These are phyloP conservation scores for Gorsachius magnificus DNA, from an alignment of 2,797 vertebrate genomes.

Conservation along the genomic window DNA sequence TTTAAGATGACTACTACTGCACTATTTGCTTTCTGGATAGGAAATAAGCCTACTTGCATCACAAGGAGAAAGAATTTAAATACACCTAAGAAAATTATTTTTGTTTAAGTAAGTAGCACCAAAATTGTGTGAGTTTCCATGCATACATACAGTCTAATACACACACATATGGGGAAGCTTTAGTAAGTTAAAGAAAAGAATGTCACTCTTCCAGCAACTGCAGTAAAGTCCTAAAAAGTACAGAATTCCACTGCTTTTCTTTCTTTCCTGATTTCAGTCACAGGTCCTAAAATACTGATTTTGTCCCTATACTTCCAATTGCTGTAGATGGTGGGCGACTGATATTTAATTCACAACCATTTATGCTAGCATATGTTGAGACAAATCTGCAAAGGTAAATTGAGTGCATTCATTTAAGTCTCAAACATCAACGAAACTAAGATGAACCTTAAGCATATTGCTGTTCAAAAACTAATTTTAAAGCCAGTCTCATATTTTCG, in stretches of 20 bases:
- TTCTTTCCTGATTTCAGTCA: neutral
- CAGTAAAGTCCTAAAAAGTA: neutral
- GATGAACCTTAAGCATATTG: neutral
- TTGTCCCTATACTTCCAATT: neutral
- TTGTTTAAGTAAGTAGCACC: neutral
- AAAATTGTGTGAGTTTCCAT: neutral
- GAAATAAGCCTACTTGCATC: neutral
- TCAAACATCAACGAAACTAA: conserved; percentile 26
- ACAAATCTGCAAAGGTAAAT: conserved; percentile 28
- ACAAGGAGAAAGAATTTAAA: neutral
- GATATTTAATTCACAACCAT: neutral
- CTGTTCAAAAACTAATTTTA: conserved; percentile 36
- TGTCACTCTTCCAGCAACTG: neutral
- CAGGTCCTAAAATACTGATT: neutral
- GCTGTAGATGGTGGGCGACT: neutral
- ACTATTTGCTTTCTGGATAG: neutral
- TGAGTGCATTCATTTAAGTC: neutral
- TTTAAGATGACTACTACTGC: neutral
- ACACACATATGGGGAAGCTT: neutral
- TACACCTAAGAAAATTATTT: neutral
- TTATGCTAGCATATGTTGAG: neutral
- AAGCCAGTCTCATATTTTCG: conserved; percentile 4
- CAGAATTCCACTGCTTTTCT: neutral
- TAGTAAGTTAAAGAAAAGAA: neutral
- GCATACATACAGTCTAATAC: neutral